These are phyloP conservation scores for Epinephelus fuscoguttatus DNA, from an alignment of 2,113 vertebrate species.

Conservation along the genomic window DNA sequence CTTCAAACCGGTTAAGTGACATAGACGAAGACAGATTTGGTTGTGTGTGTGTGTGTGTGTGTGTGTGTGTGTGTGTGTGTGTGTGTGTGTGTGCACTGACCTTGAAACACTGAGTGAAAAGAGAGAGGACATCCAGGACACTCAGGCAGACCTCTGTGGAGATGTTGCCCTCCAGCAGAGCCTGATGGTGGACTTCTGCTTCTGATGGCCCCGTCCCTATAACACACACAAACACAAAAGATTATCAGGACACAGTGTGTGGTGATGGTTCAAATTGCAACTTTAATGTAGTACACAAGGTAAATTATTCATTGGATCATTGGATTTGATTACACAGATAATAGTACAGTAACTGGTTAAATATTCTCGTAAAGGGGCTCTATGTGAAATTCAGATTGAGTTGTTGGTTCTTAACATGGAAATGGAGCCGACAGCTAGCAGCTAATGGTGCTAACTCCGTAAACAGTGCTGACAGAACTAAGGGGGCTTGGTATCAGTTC, in stretches of 20 bases:
- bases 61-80: constrained; percentile 7
- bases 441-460: no score
- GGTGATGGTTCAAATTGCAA: not conserved
- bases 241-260: not conserved
- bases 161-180: constrained; percentile 93
- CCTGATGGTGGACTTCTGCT: constrained; percentile 93
- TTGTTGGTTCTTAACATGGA: no score
- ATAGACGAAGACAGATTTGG: no score
- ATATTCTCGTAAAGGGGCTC: no score
- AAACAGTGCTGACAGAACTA: no score
- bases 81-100: constrained; percentile 74
- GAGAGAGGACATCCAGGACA: constrained; percentile 92
- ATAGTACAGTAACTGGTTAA: not conserved
- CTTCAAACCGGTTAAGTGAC: no score
- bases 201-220: constrained; percentile 89
- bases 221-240: constrained; percentile 13
- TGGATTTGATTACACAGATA: constrained; percentile 2
- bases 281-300: not conserved
- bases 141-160: constrained; percentile 93
- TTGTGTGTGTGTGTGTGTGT: constrained; percentile 14
- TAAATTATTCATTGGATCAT: not conserved
- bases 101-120: constrained; percentile 96
- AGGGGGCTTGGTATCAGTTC: no score
- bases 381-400: no score
- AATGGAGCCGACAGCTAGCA: no score